These are phyloP conservation scores for Pteruthius melanotis DNA, from an alignment of 2,113 vertebrate genomes.

Conservation along the genomic window DNA sequence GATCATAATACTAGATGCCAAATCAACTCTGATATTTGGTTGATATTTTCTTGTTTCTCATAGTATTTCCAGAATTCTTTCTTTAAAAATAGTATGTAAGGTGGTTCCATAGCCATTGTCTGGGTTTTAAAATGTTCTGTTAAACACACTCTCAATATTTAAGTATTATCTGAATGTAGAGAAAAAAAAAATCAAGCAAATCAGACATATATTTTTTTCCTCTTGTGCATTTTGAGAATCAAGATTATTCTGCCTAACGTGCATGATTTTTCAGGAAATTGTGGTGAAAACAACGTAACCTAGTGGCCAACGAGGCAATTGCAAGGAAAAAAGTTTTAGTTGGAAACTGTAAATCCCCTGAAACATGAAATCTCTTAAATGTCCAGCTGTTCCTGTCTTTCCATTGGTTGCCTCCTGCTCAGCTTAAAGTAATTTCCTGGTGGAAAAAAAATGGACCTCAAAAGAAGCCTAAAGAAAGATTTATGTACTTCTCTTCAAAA, in stretches of 20 bases:
- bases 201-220: background rate
- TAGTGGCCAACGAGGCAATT: background rate
- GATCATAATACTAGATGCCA: background rate
- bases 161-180: background rate
- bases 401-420: background rate
- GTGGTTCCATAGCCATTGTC: background rate
- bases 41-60: constrained; percentile 10
- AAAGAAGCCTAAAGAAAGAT: background rate
- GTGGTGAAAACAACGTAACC: background rate
- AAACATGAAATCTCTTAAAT: background rate
- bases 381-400: background rate
- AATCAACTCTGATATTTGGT: background rate
- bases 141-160: background rate
- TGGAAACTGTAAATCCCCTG: background rate
- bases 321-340: background rate
- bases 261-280: background rate
- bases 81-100: background rate
- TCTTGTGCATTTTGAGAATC: background rate
- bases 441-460: background rate
- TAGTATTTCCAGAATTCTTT: background rate
- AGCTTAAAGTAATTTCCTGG: background rate
- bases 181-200: background rate
- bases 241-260: background rate
- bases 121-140: background rate
- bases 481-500: background rate